Conservation (phyloP, 1,140 invertebrate species). For the Brachionus sp. region DNA sequence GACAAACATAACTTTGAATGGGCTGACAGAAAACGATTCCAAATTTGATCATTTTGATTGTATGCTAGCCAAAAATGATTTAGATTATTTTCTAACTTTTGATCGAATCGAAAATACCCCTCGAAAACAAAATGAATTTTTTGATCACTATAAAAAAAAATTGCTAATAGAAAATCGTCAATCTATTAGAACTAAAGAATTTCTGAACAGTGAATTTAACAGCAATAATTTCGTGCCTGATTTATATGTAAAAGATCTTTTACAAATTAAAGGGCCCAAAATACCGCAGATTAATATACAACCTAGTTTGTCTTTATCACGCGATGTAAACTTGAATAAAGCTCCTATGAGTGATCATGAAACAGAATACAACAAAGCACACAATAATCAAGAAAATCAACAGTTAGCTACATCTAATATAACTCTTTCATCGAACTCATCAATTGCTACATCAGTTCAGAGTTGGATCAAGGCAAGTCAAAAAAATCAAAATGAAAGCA, state of each 20-base stretch:
- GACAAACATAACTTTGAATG: neutral
- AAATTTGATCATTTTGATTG: neutral
- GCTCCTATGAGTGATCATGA: neutral
- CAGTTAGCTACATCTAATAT: slow-evolving; percentile 31
- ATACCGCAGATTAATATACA: neutral
- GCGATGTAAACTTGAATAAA: slow-evolving; percentile 14
- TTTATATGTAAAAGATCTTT: neutral
- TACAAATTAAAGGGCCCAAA: neutral
- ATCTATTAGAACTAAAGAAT: neutral
- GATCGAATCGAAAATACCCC: neutral
- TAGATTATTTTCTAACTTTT: slow-evolving; percentile 8
- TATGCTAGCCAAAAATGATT: neutral
- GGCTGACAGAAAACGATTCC: neutral
- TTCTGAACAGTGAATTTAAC: neutral
- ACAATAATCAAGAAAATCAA: neutral
- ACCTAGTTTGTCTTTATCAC: neutral
- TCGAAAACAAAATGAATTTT: neutral
- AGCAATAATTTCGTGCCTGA: neutral
- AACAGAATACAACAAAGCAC: neutral
- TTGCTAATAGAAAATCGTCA: neutral
- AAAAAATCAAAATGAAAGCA: neutral
- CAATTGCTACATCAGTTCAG: neutral
- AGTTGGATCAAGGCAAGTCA: neutral
- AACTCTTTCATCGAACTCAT: slow-evolving; percentile 26
- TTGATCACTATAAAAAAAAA: slow-evolving; percentile 23